Evolutionary conservation across 2,888 invertebrate species (phyloP).

Genomic region (Leucophenga maculata): DNA sequence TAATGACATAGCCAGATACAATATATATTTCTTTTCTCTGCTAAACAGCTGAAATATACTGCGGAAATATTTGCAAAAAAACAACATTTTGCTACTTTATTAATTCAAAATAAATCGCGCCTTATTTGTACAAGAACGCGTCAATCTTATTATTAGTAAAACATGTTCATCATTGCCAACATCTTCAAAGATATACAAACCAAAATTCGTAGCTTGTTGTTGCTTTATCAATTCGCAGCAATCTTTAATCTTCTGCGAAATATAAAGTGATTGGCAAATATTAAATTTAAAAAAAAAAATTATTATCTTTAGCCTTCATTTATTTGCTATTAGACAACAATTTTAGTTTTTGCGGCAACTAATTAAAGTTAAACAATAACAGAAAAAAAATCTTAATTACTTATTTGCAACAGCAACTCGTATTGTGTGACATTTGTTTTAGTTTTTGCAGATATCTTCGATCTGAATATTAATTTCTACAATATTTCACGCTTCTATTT

Average conservation of each 20-base stretch:
- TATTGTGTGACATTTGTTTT: not conserved
- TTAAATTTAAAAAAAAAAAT: not conserved
- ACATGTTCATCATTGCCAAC: not conserved
- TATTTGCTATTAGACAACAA: not conserved
- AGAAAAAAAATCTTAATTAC: not conserved
- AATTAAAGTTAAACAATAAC: not conserved
- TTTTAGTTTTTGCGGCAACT: not conserved
- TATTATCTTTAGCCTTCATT: slow-evolving; percentile 6
- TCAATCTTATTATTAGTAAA: slow-evolving; percentile 15
- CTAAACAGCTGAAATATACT: too few relatives aligned
- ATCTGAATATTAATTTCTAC: not conserved
- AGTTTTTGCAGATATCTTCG: not conserved
- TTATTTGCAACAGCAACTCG: not conserved
- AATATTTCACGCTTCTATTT: not conserved
- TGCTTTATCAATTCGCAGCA: not conserved
- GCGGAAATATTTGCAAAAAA: too few relatives aligned
- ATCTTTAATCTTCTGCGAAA: not conserved
- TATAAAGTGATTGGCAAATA: slow-evolving; percentile 9
- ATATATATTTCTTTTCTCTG: too few relatives aligned
- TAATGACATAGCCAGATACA: too few relatives aligned
- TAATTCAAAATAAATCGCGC: not conserved
- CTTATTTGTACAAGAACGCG: slow-evolving; percentile 12
- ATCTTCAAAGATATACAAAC: not conserved
- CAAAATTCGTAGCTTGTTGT: not conserved
- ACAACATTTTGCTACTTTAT: not conserved